phyloP scores from a whole-genome alignment of 2,797 vertebrate species.

The Buphagus erythrorhynchus region DNA sequence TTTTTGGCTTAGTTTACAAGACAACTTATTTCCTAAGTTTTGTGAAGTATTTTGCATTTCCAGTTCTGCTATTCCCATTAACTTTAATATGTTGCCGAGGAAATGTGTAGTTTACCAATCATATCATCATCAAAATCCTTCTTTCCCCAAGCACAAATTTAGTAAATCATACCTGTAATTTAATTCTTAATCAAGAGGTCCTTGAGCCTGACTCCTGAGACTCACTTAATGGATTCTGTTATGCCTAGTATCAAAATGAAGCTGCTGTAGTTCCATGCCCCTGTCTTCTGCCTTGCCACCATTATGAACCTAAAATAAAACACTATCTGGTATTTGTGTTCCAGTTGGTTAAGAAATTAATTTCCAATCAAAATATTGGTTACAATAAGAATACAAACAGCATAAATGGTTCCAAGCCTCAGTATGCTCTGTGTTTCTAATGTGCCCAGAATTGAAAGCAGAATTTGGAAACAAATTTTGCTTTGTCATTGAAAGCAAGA shows the following conservation, averaged over 20 bases:
- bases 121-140: slow-evolving; percentile 31
- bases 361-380: not conserved
- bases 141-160: slow-evolving; percentile 68
- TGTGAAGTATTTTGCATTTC: not conserved
- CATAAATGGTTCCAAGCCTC: not conserved
- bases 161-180: slow-evolving; percentile 69
- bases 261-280: not conserved
- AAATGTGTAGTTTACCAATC: slow-evolving; percentile 45
- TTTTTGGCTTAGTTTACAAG: not conserved
- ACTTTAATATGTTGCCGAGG: slow-evolving; percentile 28
- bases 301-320: not conserved
- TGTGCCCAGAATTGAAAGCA: not conserved
- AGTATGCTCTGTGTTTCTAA: not conserved
- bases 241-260: slow-evolving; percentile 51
- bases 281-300: not conserved
- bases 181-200: slow-evolving; percentile 73
- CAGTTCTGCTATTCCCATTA: slow-evolving; percentile 6
- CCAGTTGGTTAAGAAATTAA: not conserved
- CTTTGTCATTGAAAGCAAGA: not conserved
- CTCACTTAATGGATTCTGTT: slow-evolving; percentile 48
- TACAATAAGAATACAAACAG: not conserved
- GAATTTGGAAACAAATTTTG: not conserved
- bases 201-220: slow-evolving; percentile 64
- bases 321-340: not conserved
- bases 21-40: not conserved